phyloP scores from a whole-genome alignment of 2,797 vertebrate genomes.

The Gymnopithys bicolor region DNA sequence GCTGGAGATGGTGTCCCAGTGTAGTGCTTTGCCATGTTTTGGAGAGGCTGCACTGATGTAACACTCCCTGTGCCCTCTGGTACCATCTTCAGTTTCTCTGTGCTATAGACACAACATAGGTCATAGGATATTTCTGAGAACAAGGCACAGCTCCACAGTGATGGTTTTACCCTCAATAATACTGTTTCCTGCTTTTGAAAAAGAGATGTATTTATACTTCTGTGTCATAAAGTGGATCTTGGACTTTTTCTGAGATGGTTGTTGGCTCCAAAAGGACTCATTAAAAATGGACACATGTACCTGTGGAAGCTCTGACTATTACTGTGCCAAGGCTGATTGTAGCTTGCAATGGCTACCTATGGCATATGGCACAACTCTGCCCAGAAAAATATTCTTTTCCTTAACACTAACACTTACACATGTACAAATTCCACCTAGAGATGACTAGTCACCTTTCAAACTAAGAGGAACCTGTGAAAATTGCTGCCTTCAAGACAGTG shows the following conservation, averaged over 20 bases:
- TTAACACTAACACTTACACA: neutral
- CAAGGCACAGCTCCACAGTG: neutral
- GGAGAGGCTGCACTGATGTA: neutral
- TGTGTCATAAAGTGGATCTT: neutral
- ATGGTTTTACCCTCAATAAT: neutral
- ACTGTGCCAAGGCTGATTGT: neutral
- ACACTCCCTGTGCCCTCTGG: neutral
- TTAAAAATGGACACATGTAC: neutral
- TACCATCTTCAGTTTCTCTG: neutral
- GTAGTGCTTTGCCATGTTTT: fast-evolving
- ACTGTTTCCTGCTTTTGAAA: neutral
- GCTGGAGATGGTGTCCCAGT: fast-evolving
- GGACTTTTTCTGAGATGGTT: neutral
- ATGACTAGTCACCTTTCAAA: neutral
- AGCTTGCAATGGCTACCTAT: neutral
- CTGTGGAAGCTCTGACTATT: neutral
- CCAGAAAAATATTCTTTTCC: neutral
- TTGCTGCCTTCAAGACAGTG: neutral
- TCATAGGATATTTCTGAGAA: neutral
- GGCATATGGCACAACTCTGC: neutral
- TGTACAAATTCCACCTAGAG: neutral
- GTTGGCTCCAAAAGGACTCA: neutral
- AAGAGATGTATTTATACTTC: neutral
- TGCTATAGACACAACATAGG: neutral
- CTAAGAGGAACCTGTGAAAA: neutral